A percentile compares a stretch with the other conserved stretches of the same genome.
These are phyloP conservation scores for Pachyuromys duprasi DNA, from an alignment of 2,797 vertebrate species.

Conservation along the genomic window DNA sequence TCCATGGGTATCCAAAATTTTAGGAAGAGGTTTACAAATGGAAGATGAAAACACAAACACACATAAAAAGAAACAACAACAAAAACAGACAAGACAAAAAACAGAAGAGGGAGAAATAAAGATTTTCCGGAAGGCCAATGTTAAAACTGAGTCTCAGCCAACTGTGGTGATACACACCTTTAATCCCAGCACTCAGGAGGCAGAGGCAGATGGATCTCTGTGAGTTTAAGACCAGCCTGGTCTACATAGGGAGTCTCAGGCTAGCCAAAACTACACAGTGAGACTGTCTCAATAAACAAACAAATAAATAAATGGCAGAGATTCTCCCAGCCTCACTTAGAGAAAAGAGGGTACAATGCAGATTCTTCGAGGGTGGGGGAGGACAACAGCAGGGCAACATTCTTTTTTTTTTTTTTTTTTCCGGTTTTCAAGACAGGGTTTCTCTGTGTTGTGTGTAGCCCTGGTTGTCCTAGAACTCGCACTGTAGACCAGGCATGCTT, in stretches of 20 bases:
- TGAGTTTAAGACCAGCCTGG: background rate
- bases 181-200: background rate
- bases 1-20: background rate
- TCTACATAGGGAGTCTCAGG: background rate
- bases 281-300: background rate
- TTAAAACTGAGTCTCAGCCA: background rate
- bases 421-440: no score
- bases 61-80: background rate
- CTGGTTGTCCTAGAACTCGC: no score
- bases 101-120: background rate
- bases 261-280: background rate
- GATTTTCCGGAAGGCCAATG: background rate
- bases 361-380: background rate
- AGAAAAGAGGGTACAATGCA: background rate
- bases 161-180: background rate
- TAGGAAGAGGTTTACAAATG: background rate
- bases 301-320: background rate
- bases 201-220: background rate
- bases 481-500: no score
- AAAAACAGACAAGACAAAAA: background rate
- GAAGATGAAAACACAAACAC: background rate
- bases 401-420: no score
- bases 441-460: no score
- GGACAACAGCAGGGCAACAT: no score
- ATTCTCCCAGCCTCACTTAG: background rate